phyloP scores from a whole-genome alignment of 2,113 vertebrate species.

The Platycercus adscitus region DNA sequence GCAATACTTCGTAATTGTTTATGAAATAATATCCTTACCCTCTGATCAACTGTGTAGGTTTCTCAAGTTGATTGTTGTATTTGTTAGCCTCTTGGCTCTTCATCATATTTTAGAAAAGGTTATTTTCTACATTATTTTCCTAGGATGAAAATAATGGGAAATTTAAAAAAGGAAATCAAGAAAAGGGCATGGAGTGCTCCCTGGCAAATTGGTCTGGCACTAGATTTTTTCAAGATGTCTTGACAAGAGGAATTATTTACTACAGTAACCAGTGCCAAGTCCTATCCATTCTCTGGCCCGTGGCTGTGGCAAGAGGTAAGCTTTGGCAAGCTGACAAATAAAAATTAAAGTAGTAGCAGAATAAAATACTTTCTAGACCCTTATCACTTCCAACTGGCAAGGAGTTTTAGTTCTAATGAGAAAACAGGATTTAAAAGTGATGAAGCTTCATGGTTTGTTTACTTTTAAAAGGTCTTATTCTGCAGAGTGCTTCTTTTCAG shows the following conservation, averaged over 20 bases:
- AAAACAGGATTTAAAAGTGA: constrained; percentile 53
- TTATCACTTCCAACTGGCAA: constrained; percentile 59
- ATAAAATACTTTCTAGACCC: constrained; percentile 24
- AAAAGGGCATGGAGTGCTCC: neutral
- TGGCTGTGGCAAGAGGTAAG: neutral
- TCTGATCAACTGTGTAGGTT: neutral
- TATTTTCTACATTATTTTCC: neutral
- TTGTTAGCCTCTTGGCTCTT: neutral
- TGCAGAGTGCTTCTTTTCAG: neutral
- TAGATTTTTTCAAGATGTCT: constrained; percentile 2
- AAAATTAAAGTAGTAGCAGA: constrained; percentile 54
- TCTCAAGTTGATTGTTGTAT: neutral
- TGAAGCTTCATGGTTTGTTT: constrained; percentile 54
- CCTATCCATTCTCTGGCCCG: neutral
- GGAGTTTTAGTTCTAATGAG: constrained; percentile 35
- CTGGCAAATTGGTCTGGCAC: neutral
- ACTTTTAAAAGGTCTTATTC: constrained; percentile 36
- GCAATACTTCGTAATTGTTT: neutral
- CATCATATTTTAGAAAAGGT: neutral
- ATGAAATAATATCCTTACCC: neutral
- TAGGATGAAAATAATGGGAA: neutral
- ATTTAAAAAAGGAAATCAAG: neutral
- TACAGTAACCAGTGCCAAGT: neutral
- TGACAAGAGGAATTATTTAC: constrained; percentile 3
- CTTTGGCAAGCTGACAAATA: constrained; percentile 49